Conservation (phyloP, 2,113 vertebrate genomes). For the Brevimyrus niger region DNA sequence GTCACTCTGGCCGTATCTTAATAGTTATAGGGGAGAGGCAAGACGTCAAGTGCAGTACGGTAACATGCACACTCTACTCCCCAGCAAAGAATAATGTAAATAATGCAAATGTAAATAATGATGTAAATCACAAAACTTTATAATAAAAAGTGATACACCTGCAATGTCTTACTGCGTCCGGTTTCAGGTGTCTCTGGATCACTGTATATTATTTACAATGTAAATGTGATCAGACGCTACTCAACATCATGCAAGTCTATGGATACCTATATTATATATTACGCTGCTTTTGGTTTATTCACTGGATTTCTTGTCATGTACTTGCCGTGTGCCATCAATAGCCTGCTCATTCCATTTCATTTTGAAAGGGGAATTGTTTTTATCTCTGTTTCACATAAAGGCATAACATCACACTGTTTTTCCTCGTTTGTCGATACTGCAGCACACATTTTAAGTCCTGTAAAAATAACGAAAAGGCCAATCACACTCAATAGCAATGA, state of each 20-base stretch:
- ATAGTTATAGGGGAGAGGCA: not conserved
- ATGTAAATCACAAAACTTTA: not conserved
- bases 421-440: slow-evolving; percentile 64
- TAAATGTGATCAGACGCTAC: slow-evolving; percentile 10
- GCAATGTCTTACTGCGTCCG: not conserved
- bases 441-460: slow-evolving; percentile 27
- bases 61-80: not conserved
- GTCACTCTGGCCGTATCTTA: not conserved
- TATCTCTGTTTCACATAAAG: slow-evolving; percentile 47
- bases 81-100: not conserved
- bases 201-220: not conserved
- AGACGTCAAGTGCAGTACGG: not conserved
- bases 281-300: not conserved
- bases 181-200: not conserved
- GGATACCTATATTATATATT: slow-evolving; percentile 4
- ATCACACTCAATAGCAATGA: not conserved
- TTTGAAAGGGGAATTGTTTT: slow-evolving; percentile 51
- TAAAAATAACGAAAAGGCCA: not conserved
- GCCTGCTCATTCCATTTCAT: slow-evolving; percentile 32
- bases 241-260: not conserved
- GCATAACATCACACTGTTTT: slow-evolving; percentile 58
- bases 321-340: slow-evolving; percentile 8
- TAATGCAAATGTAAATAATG: not conserved
- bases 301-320: slow-evolving; percentile 15
- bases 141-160: not conserved